Percentiles rank a stretch among this genome's conserved stretches.
These are phyloP conservation scores for Oryzias curvinotus DNA, from an alignment of 2,113 vertebrate genomes.

Conservation along the genomic window DNA sequence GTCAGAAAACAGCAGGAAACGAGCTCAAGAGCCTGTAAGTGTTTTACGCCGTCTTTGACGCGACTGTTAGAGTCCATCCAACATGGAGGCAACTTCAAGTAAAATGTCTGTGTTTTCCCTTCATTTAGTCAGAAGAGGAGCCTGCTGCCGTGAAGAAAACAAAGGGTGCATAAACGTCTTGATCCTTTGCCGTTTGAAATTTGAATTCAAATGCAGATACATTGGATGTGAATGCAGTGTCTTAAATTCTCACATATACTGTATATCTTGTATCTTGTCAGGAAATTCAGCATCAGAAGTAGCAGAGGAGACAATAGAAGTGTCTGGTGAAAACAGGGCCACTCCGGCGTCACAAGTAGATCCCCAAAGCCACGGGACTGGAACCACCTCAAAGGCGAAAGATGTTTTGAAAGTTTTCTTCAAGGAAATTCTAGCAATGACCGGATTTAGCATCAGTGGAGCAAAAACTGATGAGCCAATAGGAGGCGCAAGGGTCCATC, in stretches of 20 bases:
- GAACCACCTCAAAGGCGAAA: slow-evolving; percentile 69
- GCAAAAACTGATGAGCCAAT: slow-evolving; percentile 84
- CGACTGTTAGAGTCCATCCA: neutral
- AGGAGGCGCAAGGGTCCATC: slow-evolving; percentile 79
- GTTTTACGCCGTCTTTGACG: neutral
- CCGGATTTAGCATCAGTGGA: slow-evolving; percentile 86
- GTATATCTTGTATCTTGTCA: slow-evolving; percentile 20
- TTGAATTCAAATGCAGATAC: neutral
- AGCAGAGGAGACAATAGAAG: slow-evolving; percentile 30
- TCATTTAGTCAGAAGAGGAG: slow-evolving; percentile 86
- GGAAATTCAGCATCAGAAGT: slow-evolving; percentile 43
- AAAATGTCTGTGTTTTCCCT: slow-evolving; percentile 17
- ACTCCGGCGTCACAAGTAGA: slow-evolving; percentile 36
- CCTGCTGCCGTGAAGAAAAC: slow-evolving; percentile 87
- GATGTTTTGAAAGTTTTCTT: slow-evolving; percentile 78
- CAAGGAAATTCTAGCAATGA: slow-evolving; percentile 86
- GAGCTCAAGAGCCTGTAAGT: slow-evolving; percentile 88
- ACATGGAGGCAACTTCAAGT: neutral
- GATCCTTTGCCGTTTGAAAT: neutral
- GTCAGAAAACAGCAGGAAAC: slow-evolving; percentile 85
- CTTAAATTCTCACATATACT: neutral
- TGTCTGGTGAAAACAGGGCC: slow-evolving; percentile 37
- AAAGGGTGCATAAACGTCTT: slow-evolving; percentile 79
- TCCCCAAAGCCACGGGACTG: slow-evolving; percentile 57
- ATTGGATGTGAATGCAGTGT: neutral